Base-by-base conservation (phyloP, 1,140 invertebrate species). In the Dryas iulia region DNA sequence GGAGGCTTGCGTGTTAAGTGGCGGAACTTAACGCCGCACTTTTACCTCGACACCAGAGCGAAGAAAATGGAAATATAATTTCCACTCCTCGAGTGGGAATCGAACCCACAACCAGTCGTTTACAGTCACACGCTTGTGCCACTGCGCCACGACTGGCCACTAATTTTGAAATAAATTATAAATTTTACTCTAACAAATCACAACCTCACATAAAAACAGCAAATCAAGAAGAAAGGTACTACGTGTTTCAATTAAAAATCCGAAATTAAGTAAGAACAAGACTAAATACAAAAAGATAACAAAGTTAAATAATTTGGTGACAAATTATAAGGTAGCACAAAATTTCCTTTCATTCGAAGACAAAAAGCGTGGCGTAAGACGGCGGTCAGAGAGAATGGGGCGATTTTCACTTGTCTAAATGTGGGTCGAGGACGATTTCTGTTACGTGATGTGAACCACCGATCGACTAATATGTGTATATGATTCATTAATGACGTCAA, bases 381-480 rank as follows among this genome's bases (percentile, higher is more conserved):
- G 66, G 47, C 67, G 65, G 72, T 72, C 68, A 58, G 59, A 68
- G 70, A 77, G 72, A 79, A 75, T 77, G 75, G 74, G 71, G 64
- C 74, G 63, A 69, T 83, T 89, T 89, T 89, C 86, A 86, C 86
- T 83, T 77, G 76, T 75, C 61, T 66, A 54, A 74, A 83, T 82
- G 66, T 69, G 73, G 86, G 86, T 89, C 86, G 86, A 89, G 86
- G 86, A 84, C 84, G 73, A 74, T 65, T 72, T 70, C 35, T 28
- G 77, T 87, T 87, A 87, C 81, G 83, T 87, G 83, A 84, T 77
- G 64, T 35, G 71, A 65, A 33, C 28, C 39, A 54, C 18, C 28
- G 63, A 66, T 31, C 35, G 35, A 47, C 35, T 25, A 52, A 52
- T 35, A 66, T 66, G 68, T 58, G 35, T 21, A 53, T 57, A 57